A percentile compares a stretch with the other conserved stretches of the same genome.
Evolutionary conservation across 2,888 invertebrate species (phyloP).

Genomic region (Sphaerophoria rueppellii): DNA sequence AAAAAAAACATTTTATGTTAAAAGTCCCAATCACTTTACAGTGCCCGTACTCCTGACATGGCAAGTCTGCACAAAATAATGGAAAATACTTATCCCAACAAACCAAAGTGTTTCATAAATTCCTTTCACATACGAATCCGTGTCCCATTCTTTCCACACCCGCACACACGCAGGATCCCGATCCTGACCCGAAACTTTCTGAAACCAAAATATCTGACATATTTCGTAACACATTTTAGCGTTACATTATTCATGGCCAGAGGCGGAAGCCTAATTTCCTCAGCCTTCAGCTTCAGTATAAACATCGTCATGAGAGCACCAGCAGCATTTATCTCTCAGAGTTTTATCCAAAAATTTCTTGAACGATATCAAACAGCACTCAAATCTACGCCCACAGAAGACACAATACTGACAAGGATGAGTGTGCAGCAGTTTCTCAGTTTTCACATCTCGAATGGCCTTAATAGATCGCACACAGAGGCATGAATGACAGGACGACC

Average conservation of each 20-base stretch:
- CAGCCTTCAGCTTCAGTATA: constrained; percentile 36
- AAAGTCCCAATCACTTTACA: neutral
- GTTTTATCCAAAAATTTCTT: constrained; percentile 39
- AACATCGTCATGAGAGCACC: neutral
- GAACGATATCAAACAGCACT: constrained; percentile 53
- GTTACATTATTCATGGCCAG: constrained; percentile 59
- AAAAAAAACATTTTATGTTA: constrained; percentile 6
- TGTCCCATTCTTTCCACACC: constrained; percentile 20
- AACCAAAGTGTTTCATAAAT: constrained; percentile 34
- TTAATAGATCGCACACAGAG: constrained; percentile 59
- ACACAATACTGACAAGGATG: constrained; percentile 28
- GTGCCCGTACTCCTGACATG: neutral
- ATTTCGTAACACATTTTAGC: constrained; percentile 54
- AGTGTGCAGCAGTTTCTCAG: constrained; percentile 12
- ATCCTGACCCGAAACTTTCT: too few species aligned
- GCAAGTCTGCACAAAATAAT: constrained; percentile 22
- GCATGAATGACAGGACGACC: constrained; percentile 30
- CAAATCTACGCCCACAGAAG: neutral
- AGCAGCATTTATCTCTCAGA: constrained; percentile 34
- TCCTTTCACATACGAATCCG: neutral
- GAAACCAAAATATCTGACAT: constrained; percentile 35
- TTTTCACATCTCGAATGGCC: constrained; percentile 37
- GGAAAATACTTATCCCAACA: constrained; percentile 11
- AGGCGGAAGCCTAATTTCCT: constrained; percentile 68
- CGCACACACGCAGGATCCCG: neutral